Percentiles rank a stretch among this genome's conserved stretches.
These are phyloP conservation scores for Tenrec ecaudatus DNA, from an alignment of 2,113 vertebrate species.

Conservation along the genomic window DNA sequence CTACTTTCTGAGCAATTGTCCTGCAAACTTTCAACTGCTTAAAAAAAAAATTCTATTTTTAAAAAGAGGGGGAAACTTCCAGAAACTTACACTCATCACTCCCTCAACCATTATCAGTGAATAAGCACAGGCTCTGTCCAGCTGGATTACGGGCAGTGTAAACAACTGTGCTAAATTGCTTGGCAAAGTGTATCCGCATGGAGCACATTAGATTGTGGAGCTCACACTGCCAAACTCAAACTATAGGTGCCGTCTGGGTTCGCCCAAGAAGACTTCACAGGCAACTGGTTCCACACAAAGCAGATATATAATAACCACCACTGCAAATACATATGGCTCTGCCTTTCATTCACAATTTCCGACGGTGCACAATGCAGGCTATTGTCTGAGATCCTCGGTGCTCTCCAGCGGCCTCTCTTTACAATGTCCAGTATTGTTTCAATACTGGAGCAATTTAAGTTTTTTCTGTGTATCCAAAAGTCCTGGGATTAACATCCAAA, in stretches of 20 bases:
- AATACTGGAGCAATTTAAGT: slow-evolving; percentile 80
- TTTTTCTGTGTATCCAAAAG: slow-evolving; percentile 84
- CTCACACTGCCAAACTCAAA: slow-evolving; percentile 77
- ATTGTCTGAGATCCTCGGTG: slow-evolving; percentile 42
- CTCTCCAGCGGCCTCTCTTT: slow-evolving; percentile 69
- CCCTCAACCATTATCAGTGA: slow-evolving; percentile 76
- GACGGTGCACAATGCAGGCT: slow-evolving; percentile 70
- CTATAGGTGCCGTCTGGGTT: slow-evolving; percentile 80
- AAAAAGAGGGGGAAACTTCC: not conserved
- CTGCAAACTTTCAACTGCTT: not conserved
- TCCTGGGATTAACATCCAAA: slow-evolving; percentile 85
- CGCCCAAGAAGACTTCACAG: slow-evolving; percentile 83
- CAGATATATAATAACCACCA: slow-evolving; percentile 79
- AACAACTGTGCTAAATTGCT: slow-evolving; percentile 82
- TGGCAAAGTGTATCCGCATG: slow-evolving; percentile 74
- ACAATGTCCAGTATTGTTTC: slow-evolving; percentile 83
- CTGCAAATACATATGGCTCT: slow-evolving; percentile 78
- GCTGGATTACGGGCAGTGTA: slow-evolving; percentile 77
- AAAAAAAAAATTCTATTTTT: not conserved
- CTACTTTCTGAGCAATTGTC: not conserved
- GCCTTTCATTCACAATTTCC: slow-evolving; percentile 83
- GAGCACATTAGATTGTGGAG: slow-evolving; percentile 73
- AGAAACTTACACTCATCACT: slow-evolving; percentile 72
- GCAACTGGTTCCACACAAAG: slow-evolving; percentile 84
- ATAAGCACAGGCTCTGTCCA: slow-evolving; percentile 76